phyloP scores from a whole-genome alignment of 2,113 vertebrate species.

The Podarcis muralis region DNA sequence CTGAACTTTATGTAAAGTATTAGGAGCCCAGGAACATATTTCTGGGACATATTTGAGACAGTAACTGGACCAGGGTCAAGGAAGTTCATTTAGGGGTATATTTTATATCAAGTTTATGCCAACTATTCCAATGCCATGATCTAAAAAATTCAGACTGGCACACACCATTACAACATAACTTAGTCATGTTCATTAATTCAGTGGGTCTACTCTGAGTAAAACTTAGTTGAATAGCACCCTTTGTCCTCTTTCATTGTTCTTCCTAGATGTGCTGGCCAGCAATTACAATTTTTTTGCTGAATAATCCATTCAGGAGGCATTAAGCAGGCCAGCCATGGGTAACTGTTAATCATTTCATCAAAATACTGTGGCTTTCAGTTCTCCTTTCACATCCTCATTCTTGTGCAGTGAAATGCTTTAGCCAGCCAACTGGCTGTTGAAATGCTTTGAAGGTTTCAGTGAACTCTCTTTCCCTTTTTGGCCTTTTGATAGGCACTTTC shows the following conservation, averaged over 20 bases:
- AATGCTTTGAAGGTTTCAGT: not conserved
- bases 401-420: not conserved
- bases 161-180: too few species aligned
- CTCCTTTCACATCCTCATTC: not conserved
- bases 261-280: not conserved
- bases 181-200: too few species aligned
- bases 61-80: too few species aligned
- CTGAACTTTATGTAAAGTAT: too few species aligned
- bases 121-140: too few species aligned
- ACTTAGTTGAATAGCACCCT: not conserved
- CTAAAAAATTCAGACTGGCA: too few species aligned
- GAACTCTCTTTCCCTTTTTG: not conserved
- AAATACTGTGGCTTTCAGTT: not conserved
- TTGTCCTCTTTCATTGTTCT: not conserved
- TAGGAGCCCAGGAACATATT: too few species aligned
- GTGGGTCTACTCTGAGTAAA: too few species aligned
- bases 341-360: not conserved
- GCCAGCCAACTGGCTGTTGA: not conserved
- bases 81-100: too few species aligned
- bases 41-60: too few species aligned
- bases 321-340: not conserved
- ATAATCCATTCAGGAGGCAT: constrained; percentile 3
- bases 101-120: too few species aligned
- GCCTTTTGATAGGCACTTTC: not conserved
- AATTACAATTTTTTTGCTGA: constrained; percentile 10